Conservation (phyloP, 2,797 vertebrate species). For the Gadopsis marmoratus region DNA sequence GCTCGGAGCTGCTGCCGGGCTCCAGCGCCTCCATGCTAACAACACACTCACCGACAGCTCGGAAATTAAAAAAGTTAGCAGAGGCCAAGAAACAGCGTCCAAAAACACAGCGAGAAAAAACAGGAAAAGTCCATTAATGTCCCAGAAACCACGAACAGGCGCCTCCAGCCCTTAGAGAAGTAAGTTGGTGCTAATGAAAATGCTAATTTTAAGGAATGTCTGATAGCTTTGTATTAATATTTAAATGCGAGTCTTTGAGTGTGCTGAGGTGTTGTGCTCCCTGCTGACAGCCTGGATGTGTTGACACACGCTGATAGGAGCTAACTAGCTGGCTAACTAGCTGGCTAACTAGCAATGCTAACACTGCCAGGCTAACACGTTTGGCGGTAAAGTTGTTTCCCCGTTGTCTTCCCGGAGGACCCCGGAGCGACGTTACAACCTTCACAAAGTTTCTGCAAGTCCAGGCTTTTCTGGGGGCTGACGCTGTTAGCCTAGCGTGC, state of each 20-base stretch:
- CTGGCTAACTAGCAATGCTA: slow-evolving; percentile 23
- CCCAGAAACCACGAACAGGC: neutral
- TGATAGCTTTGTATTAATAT: no score
- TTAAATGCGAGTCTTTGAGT: neutral
- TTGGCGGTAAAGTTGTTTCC: neutral
- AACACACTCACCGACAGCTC: neutral
- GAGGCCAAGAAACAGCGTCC: neutral
- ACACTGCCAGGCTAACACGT: neutral
- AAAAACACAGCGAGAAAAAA: neutral
- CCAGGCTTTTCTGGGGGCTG: neutral
- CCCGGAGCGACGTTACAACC: neutral
- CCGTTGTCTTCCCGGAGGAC: neutral
- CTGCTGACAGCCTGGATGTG: neutral
- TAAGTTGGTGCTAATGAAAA: neutral
- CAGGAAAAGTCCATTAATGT: neutral
- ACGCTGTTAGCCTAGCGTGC: slow-evolving; percentile 34
- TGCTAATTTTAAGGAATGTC: no score
- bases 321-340: slow-evolving; percentile 39
- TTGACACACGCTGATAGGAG: slow-evolving; percentile 11
- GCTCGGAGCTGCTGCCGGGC: slow-evolving; percentile 66
- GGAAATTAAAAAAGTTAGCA: neutral
- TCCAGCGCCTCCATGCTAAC: slow-evolving; percentile 79
- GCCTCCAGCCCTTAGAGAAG: neutral
- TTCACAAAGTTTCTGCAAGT: slow-evolving; percentile 34
- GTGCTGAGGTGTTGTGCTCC: neutral